These are phyloP conservation scores for Galago senegalensis DNA, from an alignment of 2,797 vertebrate species.

Conservation along the genomic window DNA sequence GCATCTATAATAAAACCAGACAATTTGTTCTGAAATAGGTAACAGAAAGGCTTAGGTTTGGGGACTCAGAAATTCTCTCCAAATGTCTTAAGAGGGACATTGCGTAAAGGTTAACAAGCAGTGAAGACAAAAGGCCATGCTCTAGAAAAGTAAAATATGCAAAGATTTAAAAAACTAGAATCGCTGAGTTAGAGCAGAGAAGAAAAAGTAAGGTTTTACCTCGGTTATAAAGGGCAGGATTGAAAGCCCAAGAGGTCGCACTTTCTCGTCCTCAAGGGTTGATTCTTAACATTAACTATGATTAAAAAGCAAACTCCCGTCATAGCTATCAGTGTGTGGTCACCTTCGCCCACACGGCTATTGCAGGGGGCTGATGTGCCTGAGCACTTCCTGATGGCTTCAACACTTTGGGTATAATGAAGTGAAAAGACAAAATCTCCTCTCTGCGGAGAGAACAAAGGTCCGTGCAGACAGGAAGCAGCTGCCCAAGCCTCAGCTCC, in stretches of 20 bases:
- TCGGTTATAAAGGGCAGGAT: not conserved
- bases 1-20: not conserved
- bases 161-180: not conserved
- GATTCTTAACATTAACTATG: not conserved
- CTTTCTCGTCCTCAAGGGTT: not conserved
- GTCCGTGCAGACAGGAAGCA: not conserved
- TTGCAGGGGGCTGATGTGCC: accelerated
- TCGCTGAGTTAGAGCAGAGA: not conserved
- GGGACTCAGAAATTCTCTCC: slow-evolving; percentile 20
- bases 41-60: not conserved
- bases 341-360: not conserved
- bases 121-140: not conserved
- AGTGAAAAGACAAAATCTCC: not conserved
- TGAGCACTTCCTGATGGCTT: not conserved
- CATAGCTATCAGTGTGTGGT: not conserved
- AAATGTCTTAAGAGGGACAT: not conserved
- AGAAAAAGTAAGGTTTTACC: not conserved
- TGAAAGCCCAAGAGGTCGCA: not conserved
- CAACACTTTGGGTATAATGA: not conserved
- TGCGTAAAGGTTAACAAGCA: not conserved
- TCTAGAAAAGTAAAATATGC: not conserved
- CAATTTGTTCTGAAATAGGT: not conserved
- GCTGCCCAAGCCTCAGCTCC: not conserved
- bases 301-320: not conserved
- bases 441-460: not conserved